Evolutionary conservation across 2,797 vertebrate genomes (phyloP).

Genomic region (Trachops cirrhosus): DNA sequence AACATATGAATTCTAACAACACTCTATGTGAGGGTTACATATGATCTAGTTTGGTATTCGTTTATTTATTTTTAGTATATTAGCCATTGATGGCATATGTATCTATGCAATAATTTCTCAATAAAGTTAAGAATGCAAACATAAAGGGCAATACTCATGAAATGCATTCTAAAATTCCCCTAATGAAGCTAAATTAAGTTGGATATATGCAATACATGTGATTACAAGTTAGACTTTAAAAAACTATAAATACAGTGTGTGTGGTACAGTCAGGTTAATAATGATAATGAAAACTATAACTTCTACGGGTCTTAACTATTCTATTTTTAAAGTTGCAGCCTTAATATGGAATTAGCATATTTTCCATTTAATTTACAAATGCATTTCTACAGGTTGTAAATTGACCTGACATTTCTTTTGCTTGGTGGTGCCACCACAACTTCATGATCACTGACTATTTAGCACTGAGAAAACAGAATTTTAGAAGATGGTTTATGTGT

Average conservation of each 20-base stretch:
- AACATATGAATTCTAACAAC: neutral
- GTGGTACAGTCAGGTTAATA: conserved; percentile 43
- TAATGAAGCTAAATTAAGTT: conserved; percentile 9
- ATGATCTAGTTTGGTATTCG: neutral
- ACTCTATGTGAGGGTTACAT: neutral
- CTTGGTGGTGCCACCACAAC: neutral
- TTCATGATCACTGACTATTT: conserved; percentile 18
- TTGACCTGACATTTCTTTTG: conserved; percentile 1
- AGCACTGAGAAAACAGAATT: conserved; percentile 37
- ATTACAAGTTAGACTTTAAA: neutral
- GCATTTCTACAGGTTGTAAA: conserved; percentile 36
- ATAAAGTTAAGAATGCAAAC: neutral
- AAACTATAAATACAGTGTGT: neutral
- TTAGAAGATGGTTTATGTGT: conserved; percentile 32
- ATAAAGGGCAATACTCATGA: neutral
- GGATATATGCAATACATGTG: neutral
- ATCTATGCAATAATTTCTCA: neutral
- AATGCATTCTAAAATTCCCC: neutral
- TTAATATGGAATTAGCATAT: conserved; percentile 59
- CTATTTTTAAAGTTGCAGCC: conserved; percentile 42
- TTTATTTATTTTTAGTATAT: neutral
- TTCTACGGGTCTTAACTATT: conserved; percentile 21
- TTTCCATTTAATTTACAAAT: conserved; percentile 53
- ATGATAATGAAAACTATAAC: conserved; percentile 53
- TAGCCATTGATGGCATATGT: neutral